Base-by-base conservation (phyloP, 2,888 invertebrate species). In the Dicroscelio sp. region DNA sequence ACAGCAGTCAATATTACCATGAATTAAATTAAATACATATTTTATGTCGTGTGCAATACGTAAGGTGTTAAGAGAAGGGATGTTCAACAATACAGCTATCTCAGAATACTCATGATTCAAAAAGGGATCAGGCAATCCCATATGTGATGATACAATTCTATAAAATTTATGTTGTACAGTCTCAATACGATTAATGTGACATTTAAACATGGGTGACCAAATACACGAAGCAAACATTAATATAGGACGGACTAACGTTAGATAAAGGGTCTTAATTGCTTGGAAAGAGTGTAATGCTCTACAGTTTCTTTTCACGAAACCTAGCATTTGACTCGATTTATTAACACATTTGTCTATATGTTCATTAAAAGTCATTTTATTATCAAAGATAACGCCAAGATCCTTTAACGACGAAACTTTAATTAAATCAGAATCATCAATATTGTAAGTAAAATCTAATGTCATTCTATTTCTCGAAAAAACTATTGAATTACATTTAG, bases 151-250 rank as follows among this genome's bases (percentile, higher is more conserved):
- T 2, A 69, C 12, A 5, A 30, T 63, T 78, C 78, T 60, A 63
- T n/a, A 78, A 78, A 78, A 78, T 63, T n/a, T 78, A 43, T 78
- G 63, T 43, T 63, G 63, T 23, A 63, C 30, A 20, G 60, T 58
- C 30, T 58, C 58, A 1, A 58, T 17, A 23, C 14, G n/a, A 17
- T 58, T 31, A 5, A 33, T 75, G 10, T 63, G 35, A 20, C 8
- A 2, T 23, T 63, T 27, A 38, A 14, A 14, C n/a, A 4, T 43
- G 3, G 78, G 63, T 27, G 76, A 78, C 63, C 63, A 63, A 12
- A 43, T 4, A 8, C 20, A 4, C 2, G 75, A 55, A n/a, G 27
- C 58, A 60, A 27, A 76, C 17, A 43, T 25, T 3, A 60, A 30
- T 38, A 27, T 35, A 35, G 60, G 38, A 27, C 58, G 31, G n/a